These are phyloP conservation scores for Grantiella picta DNA, from an alignment of 2,113 vertebrate genomes.

Conservation along the genomic window DNA sequence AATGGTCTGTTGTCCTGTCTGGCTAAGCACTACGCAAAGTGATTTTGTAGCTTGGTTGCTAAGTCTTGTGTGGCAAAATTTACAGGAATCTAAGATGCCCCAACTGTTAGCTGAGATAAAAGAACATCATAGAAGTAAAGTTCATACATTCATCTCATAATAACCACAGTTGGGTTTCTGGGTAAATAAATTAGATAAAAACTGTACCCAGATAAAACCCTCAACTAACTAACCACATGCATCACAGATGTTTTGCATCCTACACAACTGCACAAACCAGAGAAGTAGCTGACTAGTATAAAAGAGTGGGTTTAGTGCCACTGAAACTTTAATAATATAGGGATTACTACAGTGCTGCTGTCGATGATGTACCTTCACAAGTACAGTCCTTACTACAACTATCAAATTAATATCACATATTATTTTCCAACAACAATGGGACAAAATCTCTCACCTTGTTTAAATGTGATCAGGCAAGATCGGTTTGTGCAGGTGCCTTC, in stretches of 20 bases:
- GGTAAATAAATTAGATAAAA: not conserved
- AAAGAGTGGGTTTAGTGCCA: not conserved
- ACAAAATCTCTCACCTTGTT: slow-evolving; percentile 85
- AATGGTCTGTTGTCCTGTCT: not conserved
- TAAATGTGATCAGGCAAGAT: slow-evolving; percentile 97
- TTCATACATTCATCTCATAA: not conserved
- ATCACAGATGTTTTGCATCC: not conserved
- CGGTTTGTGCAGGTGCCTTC: slow-evolving; percentile 98
- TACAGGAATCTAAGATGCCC: not conserved
- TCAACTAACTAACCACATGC: not conserved
- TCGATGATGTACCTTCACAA: not conserved
- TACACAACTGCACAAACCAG: not conserved
- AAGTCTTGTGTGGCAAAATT: not conserved
- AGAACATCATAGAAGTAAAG: not conserved
- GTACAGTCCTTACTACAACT: not conserved
- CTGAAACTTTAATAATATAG: not conserved
- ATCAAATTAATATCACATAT: not conserved
- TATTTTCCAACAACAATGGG: not conserved
- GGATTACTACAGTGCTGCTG: not conserved
- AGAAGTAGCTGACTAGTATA: not conserved
- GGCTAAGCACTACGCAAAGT: not conserved
- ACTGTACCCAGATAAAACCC: not conserved
- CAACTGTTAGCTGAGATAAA: not conserved
- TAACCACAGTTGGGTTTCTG: not conserved
- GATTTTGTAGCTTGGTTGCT: not conserved